Evolutionary conservation across 1,140 invertebrate genomes (phyloP).

Genomic region (Diorhabda carinulata): DNA sequence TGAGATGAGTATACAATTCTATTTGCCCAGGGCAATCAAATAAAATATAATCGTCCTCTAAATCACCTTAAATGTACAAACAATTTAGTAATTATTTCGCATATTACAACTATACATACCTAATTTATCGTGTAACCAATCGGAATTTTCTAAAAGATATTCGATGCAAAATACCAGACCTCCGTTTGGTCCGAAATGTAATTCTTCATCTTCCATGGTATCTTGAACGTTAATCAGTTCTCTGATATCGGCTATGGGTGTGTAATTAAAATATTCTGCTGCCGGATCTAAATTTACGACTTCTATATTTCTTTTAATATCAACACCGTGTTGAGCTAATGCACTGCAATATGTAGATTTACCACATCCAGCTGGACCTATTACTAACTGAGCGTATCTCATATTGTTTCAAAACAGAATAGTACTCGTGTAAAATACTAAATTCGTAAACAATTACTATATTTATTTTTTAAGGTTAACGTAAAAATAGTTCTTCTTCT

Average conservation of each 20-base stretch:
- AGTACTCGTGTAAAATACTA: too few species aligned
- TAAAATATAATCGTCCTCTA: constrained; percentile 91
- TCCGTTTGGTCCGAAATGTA: constrained; percentile 95
- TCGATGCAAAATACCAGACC: constrained; percentile 96
- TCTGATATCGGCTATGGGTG: constrained; percentile 81
- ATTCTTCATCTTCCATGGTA: constrained; percentile 92
- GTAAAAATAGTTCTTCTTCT: too few species aligned
- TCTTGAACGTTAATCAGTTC: constrained; percentile 94
- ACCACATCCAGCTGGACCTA: constrained; percentile 93
- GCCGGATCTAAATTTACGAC: constrained; percentile 97
- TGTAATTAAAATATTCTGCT: constrained; percentile 92
- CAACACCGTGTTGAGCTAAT: constrained; percentile 79
- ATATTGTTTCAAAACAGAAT: constrained; percentile 48
- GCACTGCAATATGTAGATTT: constrained; percentile 96
- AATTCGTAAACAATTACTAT: too few species aligned
- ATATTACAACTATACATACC: constrained; percentile 11
- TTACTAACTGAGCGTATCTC: constrained; percentile 91
- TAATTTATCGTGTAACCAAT: constrained; percentile 86
- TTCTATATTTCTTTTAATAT: constrained; percentile 69
- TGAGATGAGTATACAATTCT: constrained; percentile 95
- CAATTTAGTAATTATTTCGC: constrained; percentile 23
- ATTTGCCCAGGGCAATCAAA: constrained; percentile 99
- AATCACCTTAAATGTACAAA: constrained; percentile 48
- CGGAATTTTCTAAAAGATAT: constrained; percentile 84
- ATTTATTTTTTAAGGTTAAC: too few species aligned